phyloP scores from a whole-genome alignment of 2,888 invertebrate genomes.

The Gortyna flavago region DNA sequence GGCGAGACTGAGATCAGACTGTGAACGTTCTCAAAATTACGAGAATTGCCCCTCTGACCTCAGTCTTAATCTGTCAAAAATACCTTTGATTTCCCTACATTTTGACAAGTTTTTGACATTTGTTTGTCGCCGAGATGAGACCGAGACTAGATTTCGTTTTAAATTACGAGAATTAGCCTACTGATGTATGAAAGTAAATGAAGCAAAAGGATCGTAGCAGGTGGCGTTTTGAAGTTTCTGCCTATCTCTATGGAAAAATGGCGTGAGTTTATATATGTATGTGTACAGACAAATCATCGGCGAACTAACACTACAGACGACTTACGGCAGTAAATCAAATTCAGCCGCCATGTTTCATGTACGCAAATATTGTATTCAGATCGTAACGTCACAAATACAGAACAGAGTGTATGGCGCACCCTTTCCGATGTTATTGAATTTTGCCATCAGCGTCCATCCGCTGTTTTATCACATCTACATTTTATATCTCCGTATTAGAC shows the following conservation, averaged over 20 bases:
- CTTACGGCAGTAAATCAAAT: slow-evolving; percentile 29
- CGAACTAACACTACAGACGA: not conserved
- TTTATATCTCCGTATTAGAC: slow-evolving; percentile 32
- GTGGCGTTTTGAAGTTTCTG: too few species aligned
- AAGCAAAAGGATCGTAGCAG: not conserved
- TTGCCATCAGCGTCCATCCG: slow-evolving; percentile 24
- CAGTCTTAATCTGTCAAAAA: too few species aligned
- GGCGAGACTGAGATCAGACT: too few species aligned
- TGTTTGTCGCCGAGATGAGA: too few species aligned
- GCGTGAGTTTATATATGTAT: not conserved
- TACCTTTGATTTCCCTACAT: not conserved
- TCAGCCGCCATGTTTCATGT: slow-evolving; percentile 8
- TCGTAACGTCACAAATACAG: slow-evolving; percentile 32
- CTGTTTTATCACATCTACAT: slow-evolving; percentile 35
- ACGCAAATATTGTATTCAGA: slow-evolving; percentile 46
- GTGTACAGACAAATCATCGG: not conserved
- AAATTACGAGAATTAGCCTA: too few species aligned
- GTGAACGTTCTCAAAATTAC: too few species aligned
- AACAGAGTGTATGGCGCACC: slow-evolving; percentile 27
- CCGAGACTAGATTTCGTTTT: too few species aligned
- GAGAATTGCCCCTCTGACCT: too few species aligned
- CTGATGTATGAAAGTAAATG: not conserved
- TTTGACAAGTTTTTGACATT: too few species aligned
- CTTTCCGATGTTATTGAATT: slow-evolving; percentile 57
- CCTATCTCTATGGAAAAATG: not conserved